phyloP scores from a whole-genome alignment of 1,140 invertebrate genomes.

The Leptopilina boulardi region DNA sequence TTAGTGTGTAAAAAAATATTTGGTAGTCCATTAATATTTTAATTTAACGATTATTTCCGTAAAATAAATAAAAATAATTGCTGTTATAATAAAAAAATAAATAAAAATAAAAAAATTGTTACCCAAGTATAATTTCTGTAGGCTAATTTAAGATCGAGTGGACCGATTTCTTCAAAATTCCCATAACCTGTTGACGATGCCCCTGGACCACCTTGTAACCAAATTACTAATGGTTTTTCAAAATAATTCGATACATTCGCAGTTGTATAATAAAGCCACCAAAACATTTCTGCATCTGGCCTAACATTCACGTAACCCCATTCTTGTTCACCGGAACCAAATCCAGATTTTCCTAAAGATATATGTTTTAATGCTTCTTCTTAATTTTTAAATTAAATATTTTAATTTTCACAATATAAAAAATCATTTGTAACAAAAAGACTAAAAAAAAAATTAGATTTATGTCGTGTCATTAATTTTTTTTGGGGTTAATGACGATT shows the following conservation, averaged over 20 bases:
- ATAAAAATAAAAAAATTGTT: conserved; percentile 52
- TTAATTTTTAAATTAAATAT: no score
- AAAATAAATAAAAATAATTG: no score
- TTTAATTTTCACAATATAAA: no score
- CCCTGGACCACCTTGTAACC: conserved; percentile 88
- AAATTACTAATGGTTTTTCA: conserved; percentile 84
- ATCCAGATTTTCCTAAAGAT: conserved; percentile 65
- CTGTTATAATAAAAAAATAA: no score
- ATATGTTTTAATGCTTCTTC: background rate
- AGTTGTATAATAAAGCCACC: conserved; percentile 87
- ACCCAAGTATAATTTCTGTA: conserved; percentile 86
- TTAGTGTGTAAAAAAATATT: no score
- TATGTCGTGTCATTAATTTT: no score
- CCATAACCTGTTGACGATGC: conserved; percentile 86
- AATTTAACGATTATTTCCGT: no score
- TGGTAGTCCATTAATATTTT: no score
- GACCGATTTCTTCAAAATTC: conserved; percentile 88
- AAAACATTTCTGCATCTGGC: conserved; percentile 86
- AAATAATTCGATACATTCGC: conserved; percentile 76
- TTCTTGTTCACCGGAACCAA: conserved; percentile 80
- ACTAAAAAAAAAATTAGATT: no score
- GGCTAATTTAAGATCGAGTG: conserved; percentile 80
- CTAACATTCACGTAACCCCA: conserved; percentile 84
- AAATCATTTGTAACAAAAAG: no score
- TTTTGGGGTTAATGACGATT: no score